Evolutionary conservation across 2,797 vertebrate genomes (phyloP).

Genomic region (Trematomus bernacchii): DNA sequence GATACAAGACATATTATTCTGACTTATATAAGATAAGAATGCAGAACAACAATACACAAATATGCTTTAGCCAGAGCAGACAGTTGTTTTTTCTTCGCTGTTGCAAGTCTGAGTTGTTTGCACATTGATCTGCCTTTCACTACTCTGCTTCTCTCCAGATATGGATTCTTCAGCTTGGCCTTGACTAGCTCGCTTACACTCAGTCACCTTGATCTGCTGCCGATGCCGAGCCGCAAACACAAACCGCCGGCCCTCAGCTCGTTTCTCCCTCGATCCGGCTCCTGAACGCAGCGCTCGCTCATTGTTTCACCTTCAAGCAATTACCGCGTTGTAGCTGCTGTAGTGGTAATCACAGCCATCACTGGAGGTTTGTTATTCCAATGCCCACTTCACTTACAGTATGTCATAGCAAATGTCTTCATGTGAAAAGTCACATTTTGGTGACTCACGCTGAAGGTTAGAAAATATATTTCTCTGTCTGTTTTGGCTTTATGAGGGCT

Average conservation of each 20-base stretch:
- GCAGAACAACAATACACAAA: conserved; percentile 11
- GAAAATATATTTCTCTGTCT: conserved; percentile 19
- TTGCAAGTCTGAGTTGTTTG: conserved; percentile 52
- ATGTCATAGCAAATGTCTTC: neutral
- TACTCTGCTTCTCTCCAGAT: conserved; percentile 54
- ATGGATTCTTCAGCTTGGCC: conserved; percentile 69
- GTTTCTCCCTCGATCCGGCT: conserved; percentile 18
- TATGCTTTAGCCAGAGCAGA: conserved; percentile 27
- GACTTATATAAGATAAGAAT: conserved; percentile 34
- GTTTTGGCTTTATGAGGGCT: neutral
- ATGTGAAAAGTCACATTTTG: conserved; percentile 12
- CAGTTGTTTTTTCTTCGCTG: conserved; percentile 25
- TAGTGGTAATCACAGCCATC: conserved; percentile 5
- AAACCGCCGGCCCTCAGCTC: conserved; percentile 40
- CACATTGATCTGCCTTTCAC: conserved; percentile 69
- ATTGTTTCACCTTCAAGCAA: conserved; percentile 44
- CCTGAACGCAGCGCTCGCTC: conserved; percentile 4
- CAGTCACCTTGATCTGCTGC: conserved; percentile 59
- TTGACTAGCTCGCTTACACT: conserved; percentile 63
- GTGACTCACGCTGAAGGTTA: conserved; percentile 15
- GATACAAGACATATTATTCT: conserved; percentile 19
- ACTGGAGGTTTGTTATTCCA: conserved; percentile 8
- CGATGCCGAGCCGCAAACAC: conserved; percentile 49
- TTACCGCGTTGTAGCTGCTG: neutral
- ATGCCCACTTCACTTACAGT: conserved; percentile 21